These are phyloP conservation scores for Pollenia labialis DNA, from an alignment of 2,888 invertebrate genomes.

Conservation along the genomic window DNA sequence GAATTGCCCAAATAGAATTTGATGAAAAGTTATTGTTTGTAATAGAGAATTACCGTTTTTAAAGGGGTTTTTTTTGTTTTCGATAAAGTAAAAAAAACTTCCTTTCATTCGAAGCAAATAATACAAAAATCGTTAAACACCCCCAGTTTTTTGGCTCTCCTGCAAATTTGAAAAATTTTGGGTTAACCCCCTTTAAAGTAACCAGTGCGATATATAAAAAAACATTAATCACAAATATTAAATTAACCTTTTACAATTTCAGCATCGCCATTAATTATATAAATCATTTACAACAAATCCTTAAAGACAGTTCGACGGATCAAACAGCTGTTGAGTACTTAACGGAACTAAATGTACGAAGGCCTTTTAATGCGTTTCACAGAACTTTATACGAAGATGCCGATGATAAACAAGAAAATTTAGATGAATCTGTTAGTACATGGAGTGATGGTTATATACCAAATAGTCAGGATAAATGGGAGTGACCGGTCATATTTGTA, in stretches of 20 bases:
- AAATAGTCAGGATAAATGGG: conserved; percentile 73
- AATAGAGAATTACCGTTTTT: too few relatives aligned
- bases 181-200: too few relatives aligned
- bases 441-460: conserved; percentile 74
- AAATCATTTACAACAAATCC: conserved; percentile 87
- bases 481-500: conserved; percentile 37
- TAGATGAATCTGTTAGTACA: conserved; percentile 72
- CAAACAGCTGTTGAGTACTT: conserved; percentile 70
- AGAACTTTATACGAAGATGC: conserved; percentile 55
- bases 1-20: too few relatives aligned
- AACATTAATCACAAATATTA: neutral
- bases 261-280: conserved; percentile 92
- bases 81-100: too few relatives aligned
- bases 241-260: conserved; percentile 70
- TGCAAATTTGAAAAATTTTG: too few relatives aligned
- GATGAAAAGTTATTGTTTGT: too few relatives aligned
- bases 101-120: too few relatives aligned
- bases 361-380: conserved; percentile 57
- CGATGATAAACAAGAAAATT: conserved; percentile 59
- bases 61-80: too few relatives aligned
- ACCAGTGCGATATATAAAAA: neutral
- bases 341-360: conserved; percentile 62
- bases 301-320: conserved; percentile 74
- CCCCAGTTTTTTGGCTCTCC: too few relatives aligned
- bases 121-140: too few relatives aligned